Conservation (phyloP, 2,113 vertebrate species). For the Pteropus alecto region DNA sequence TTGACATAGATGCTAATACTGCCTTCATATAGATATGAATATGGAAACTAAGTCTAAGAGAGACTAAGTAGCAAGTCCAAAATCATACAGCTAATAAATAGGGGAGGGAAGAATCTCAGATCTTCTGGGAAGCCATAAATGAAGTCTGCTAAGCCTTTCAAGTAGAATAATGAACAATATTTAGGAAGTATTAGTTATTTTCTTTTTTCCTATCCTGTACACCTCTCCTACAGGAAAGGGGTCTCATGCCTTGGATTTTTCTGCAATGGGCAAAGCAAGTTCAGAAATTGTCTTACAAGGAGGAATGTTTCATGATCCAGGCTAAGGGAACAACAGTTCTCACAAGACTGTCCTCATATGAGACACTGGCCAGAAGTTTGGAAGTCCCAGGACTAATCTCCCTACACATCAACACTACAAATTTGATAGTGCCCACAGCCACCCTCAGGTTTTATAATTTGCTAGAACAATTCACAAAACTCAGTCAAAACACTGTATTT, state of each 20-base stretch:
- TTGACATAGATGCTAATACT: not conserved
- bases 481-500: not conserved
- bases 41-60: not conserved
- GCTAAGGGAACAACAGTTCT: accelerated
- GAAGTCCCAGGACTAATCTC: too few relatives aligned
- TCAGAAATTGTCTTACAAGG: not conserved
- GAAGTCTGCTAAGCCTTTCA: not conserved
- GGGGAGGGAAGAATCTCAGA: not conserved
- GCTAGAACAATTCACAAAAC: not conserved
- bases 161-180: not conserved
- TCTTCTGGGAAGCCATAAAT: not conserved
- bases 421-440: accelerated
- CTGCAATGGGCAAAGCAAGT: not conserved
- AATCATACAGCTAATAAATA: not conserved
- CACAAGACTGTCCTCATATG: not conserved
- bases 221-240: not conserved
- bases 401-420: not conserved
- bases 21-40: not conserved
- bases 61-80: not conserved
- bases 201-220: not conserved
- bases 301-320: not conserved
- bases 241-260: not conserved
- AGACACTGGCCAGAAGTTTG: not conserved
- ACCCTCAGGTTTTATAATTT: not conserved
- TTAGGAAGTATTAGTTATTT: not conserved